Base-by-base conservation (phyloP, 2,113 vertebrate genomes). In the Alethe castanea region DNA sequence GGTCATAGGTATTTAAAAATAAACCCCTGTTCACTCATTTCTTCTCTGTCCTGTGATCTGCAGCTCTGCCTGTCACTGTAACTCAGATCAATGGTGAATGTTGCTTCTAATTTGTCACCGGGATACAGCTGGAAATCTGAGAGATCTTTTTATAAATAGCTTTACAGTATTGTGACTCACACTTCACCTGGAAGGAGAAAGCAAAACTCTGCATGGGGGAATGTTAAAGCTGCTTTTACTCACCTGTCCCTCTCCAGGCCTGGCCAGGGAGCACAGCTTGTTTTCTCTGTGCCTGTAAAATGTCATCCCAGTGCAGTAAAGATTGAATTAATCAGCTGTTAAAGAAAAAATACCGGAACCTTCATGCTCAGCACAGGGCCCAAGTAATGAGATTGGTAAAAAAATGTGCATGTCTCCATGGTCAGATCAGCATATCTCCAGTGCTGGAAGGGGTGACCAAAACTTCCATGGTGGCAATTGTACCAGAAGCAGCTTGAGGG, bases 91-190 rank as follows among this genome's bases (percentile, higher is more conserved):
- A 5, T 6, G 3, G 72, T 24, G 67, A 81, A 44, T 42, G 70
- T 82, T 91, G 56, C 57, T 70, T 94, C 84, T n/a, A 8, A 53
- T 80, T 76, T 90, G 72, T 95, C 76, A 3, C 93, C 92, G 84
- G 52, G 86, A 73, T 92, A 67, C 73, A 88, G 79, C 70, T 59
- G 28, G 74, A 88, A 70, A 59, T 67, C 53, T 26, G 36, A 54
- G 38, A 61, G 59, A 11, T 19, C 36, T 52, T 71, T 84, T 88
- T 83, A 76, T 67, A 94, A 92, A 96, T 52, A 87, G 52, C 47
- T 90, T 92, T 78, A 24, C 74, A 59, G 70, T 66, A 9, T 50
- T 77, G 76, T 95, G 95, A 91, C 81, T 96, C 78, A 82, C 56
- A 12, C 53, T 70, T 86, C 62, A 95, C 67, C 73, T 88, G 74